Evolutionary conservation across 2,113 vertebrate genomes (phyloP).

Genomic region (Cichladusa arquata): DNA sequence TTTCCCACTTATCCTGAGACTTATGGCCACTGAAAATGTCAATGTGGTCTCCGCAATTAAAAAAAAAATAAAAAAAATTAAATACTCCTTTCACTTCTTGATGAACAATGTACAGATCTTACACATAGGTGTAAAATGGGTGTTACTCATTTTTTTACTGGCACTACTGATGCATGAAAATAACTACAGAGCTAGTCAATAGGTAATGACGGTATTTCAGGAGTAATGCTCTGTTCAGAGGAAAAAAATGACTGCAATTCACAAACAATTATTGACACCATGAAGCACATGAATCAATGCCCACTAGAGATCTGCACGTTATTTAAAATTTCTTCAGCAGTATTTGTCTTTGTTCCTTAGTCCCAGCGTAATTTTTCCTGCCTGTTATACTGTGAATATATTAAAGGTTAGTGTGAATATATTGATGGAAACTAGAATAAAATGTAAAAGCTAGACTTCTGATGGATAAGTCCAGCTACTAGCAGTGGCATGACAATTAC

Average conservation of each 20-base stretch:
- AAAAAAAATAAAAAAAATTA: neutral
- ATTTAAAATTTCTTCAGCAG: conserved; percentile 3
- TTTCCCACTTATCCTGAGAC: neutral
- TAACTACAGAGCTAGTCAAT: conserved; percentile 3
- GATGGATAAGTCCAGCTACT: neutral
- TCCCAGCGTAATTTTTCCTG: neutral
- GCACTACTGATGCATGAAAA: neutral
- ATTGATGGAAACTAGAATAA: neutral
- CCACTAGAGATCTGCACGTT: neutral
- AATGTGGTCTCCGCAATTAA: neutral
- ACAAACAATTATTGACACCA: conserved; percentile 27
- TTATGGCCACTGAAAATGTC: neutral
- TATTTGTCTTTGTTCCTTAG: neutral
- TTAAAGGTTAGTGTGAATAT: neutral
- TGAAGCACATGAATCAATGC: conserved; percentile 3
- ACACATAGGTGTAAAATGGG: neutral
- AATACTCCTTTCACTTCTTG: neutral
- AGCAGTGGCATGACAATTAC: neutral
- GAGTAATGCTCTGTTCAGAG: neutral
- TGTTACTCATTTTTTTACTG: neutral
- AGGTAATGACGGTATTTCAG: conserved; percentile 12
- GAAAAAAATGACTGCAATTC: conserved; percentile 9
- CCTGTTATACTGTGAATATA: neutral
- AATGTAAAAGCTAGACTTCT: neutral
- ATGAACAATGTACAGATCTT: neutral